phyloP scores from a whole-genome alignment of 2,113 vertebrate genomes.

The Pleuronectes platessa region DNA sequence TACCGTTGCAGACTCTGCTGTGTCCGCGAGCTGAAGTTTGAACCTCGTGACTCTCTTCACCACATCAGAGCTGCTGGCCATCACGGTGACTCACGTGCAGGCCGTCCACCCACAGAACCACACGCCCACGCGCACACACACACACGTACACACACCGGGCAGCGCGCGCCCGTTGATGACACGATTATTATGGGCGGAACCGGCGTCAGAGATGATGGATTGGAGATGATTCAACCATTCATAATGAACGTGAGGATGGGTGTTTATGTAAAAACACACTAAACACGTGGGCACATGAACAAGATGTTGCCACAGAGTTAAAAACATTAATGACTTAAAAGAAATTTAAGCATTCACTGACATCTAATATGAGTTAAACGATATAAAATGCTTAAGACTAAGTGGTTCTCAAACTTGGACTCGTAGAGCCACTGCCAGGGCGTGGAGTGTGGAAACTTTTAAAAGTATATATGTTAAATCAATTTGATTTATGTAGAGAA shows the following conservation, averaged over 20 bases:
- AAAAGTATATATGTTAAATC: too few relatives aligned
- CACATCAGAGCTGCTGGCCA: conserved; percentile 71
- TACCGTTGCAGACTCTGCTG: conserved; percentile 79
- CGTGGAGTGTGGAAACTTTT: too few relatives aligned
- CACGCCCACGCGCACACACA: conserved; percentile 18
- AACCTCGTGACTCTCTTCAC: conserved; percentile 70
- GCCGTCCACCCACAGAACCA: conserved; percentile 52
- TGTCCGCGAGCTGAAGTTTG: conserved; percentile 76
- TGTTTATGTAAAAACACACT: background rate
- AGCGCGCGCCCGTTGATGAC: conserved; percentile 49
- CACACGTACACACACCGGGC: conserved; percentile 53
- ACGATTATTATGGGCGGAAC: conserved; percentile 70
- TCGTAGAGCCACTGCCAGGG: too few relatives aligned
- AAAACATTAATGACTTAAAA: too few relatives aligned
- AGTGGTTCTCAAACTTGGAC: too few relatives aligned
- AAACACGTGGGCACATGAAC: background rate
- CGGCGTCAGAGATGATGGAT: background rate
- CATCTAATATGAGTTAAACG: too few relatives aligned
- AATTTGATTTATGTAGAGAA: too few relatives aligned
- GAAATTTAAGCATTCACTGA: too few relatives aligned
- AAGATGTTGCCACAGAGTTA: too few relatives aligned
- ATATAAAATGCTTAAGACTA: too few relatives aligned
- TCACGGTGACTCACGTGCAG: conserved; percentile 63
- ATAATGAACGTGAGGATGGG: background rate
- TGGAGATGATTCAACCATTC: background rate